These are phyloP conservation scores for Sisor rabdophorus DNA, from an alignment of 2,113 vertebrate species.

Conservation along the genomic window DNA sequence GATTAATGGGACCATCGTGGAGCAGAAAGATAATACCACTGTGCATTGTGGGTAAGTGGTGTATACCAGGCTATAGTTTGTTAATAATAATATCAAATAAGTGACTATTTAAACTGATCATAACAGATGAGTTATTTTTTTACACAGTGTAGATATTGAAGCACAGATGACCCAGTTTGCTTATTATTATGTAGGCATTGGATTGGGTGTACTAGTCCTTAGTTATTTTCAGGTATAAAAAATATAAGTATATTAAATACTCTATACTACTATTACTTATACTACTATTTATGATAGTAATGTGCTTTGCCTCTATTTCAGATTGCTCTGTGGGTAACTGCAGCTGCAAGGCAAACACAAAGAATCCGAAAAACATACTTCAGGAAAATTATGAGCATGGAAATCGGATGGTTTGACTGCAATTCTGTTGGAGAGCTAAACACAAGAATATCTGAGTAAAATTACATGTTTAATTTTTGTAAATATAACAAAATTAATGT, in stretches of 20 bases:
- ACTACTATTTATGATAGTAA: not conserved
- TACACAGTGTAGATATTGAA: slow-evolving; percentile 68
- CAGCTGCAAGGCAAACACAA: slow-evolving; percentile 65
- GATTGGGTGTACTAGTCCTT: slow-evolving; percentile 61
- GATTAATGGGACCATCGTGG: slow-evolving; percentile 63
- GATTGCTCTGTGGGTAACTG: slow-evolving; percentile 68
- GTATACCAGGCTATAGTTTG: not conserved
- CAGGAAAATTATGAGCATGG: slow-evolving; percentile 72
- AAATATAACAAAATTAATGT: no score
- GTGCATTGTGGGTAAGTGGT: slow-evolving; percentile 66
- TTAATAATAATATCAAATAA: not conserved
- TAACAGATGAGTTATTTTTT: slow-evolving; percentile 21
- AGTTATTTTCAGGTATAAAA: slow-evolving; percentile 71
- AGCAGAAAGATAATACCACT: slow-evolving; percentile 56
- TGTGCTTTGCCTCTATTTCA: slow-evolving; percentile 34
- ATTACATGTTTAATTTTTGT: not conserved
- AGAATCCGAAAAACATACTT: slow-evolving; percentile 68
- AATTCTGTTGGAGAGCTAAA: slow-evolving; percentile 74
- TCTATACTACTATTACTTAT: not conserved
- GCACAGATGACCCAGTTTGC: slow-evolving; percentile 70
- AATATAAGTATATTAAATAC: not conserved
- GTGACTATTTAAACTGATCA: not conserved
- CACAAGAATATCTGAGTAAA: slow-evolving; percentile 74
- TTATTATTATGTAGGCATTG: slow-evolving; percentile 71
- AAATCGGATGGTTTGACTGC: slow-evolving; percentile 77